Evolutionary conservation across 2,888 invertebrate genomes (phyloP).

Genomic region (Noctuana brunneofusca): DNA sequence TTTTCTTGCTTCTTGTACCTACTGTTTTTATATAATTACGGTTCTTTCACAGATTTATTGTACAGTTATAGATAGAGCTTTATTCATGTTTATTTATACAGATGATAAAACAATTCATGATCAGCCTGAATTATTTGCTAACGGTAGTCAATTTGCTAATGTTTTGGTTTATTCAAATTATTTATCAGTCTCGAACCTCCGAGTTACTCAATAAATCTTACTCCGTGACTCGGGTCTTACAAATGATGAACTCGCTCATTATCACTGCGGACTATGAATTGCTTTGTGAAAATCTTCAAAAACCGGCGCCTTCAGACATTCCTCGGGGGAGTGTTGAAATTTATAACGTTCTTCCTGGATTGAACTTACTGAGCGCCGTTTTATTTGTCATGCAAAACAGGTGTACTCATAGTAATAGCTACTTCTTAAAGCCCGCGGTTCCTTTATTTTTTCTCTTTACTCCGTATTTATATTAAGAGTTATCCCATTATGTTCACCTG

Average conservation of each 20-base stretch:
- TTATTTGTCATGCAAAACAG: conserved; percentile 33
- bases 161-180: conserved; percentile 14
- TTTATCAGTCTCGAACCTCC: neutral
- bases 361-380: conserved; percentile 8
- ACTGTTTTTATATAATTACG: too few relatives aligned
- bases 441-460: neutral
- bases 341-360: conserved; percentile 16
- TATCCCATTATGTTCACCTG: neutral
- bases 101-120: neutral
- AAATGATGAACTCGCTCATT: conserved; percentile 20
- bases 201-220: conserved; percentile 12
- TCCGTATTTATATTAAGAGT: neutral
- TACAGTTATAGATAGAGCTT: too few relatives aligned
- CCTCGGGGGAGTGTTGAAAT: conserved; percentile 13
- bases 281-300: conserved; percentile 26
- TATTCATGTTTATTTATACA: too few relatives aligned
- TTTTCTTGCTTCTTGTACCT: too few relatives aligned
- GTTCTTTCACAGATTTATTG: too few relatives aligned
- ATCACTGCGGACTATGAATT: conserved; percentile 22
- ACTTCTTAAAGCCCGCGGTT: conserved; percentile 6
- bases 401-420: conserved; percentile 21
- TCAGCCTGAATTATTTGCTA: neutral
- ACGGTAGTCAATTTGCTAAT: conserved; percentile 10
- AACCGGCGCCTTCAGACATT: conserved; percentile 16
- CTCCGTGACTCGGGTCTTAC: conserved; percentile 9